phyloP scores from a whole-genome alignment of 2,888 invertebrate genomes.

The Apeira syringaria region DNA sequence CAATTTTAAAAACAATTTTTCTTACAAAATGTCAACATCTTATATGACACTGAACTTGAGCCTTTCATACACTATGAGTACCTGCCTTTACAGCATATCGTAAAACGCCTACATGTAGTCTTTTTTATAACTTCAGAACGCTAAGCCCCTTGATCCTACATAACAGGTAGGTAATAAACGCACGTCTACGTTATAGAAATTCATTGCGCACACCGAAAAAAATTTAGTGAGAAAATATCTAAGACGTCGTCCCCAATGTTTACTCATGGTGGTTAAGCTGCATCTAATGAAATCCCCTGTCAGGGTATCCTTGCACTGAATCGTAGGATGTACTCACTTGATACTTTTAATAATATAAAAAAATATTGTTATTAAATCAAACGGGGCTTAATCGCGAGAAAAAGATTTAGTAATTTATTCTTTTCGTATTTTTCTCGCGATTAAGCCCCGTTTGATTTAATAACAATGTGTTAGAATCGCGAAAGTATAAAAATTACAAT shows the following conservation, averaged over 20 bases:
- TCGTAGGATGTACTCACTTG: slow-evolving; percentile 47
- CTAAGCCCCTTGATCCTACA: slow-evolving; percentile 14
- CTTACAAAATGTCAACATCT: too few species aligned
- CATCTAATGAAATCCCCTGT: slow-evolving; percentile 83
- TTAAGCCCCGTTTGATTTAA: too few species aligned
- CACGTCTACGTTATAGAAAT: slow-evolving; percentile 55
- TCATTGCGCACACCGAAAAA: slow-evolving; percentile 62
- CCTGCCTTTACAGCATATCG: slow-evolving; percentile 3
- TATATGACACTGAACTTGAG: neutral
- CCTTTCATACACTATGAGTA: slow-evolving; percentile 17
- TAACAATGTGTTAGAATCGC: too few species aligned
- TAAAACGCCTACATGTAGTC: slow-evolving; percentile 1
- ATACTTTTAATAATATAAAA: too few species aligned
- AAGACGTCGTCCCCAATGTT: slow-evolving; percentile 76
- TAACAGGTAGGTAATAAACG: slow-evolving; percentile 36
- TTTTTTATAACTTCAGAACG: slow-evolving; percentile 10
- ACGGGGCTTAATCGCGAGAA: too few species aligned
- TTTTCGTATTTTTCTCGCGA: too few species aligned
- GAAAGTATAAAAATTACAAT: too few species aligned
- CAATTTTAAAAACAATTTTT: too few species aligned
- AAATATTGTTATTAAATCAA: too few species aligned
- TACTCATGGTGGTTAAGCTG: slow-evolving; percentile 78
- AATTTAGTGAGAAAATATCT: slow-evolving; percentile 71
- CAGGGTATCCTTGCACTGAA: slow-evolving; percentile 73
- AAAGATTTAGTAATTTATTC: too few species aligned